A percentile compares a stretch with the other conserved stretches of the same genome.
These are phyloP conservation scores for Ptychoptera albimana DNA, from an alignment of 2,888 invertebrate genomes.

Conservation along the genomic window DNA sequence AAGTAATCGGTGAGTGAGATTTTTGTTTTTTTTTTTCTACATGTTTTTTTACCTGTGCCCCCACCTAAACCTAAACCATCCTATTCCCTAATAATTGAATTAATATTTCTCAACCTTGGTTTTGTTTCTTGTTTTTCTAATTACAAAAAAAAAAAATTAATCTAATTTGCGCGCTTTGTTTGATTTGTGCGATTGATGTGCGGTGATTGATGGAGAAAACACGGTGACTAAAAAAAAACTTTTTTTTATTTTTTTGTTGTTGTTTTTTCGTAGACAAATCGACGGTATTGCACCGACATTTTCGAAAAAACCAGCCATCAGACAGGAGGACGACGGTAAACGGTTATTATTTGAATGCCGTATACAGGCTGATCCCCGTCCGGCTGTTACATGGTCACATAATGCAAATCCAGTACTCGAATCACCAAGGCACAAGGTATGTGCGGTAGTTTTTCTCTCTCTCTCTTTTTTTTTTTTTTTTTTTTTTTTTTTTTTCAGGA, in stretches of 20 bases:
- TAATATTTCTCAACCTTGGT: not conserved
- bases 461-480: not conserved
- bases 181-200: no score
- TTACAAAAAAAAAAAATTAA: conserved; percentile 1
- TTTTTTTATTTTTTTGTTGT: not conserved
- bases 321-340: conserved; percentile 94
- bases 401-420: conserved; percentile 67
- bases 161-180: no score
- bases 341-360: conserved; percentile 86
- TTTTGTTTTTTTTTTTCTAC: no score
- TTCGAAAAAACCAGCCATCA: conserved; percentile 91
- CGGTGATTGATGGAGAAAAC: no score
- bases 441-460: no score
- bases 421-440: conserved; percentile 73
- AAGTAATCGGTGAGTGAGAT: no score
- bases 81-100: no score
- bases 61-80: no score
- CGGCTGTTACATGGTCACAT: conserved; percentile 80
- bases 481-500: no score
- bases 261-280: conserved; percentile 51
- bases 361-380: conserved; percentile 84
- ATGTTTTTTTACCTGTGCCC: no score
- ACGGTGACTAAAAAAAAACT: no score
- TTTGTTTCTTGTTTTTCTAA: not conserved
- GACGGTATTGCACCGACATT: conserved; percentile 96